Evolutionary conservation across 2,113 vertebrate genomes (phyloP).

Genomic region (Muscicapa adusta): DNA sequence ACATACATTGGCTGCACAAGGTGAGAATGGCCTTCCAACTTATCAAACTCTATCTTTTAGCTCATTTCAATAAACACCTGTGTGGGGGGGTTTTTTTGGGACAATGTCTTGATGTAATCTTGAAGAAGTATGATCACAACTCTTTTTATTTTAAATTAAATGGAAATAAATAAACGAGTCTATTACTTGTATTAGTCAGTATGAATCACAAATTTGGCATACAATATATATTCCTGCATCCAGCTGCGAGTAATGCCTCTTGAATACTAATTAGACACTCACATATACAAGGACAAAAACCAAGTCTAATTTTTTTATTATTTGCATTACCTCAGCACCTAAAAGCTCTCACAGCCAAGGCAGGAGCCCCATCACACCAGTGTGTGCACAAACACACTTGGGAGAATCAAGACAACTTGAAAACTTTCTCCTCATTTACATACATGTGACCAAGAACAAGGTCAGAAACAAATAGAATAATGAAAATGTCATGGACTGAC

Average conservation of each 20-base stretch:
- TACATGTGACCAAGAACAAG: background rate
- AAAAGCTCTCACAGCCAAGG: background rate
- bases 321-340: background rate
- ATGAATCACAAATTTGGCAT: background rate
- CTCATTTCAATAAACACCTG: background rate
- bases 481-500: background rate
- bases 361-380: background rate
- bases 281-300: background rate
- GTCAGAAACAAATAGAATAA: background rate
- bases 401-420: background rate
- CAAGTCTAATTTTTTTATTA: background rate
- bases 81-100: background rate
- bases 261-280: constrained; percentile 23
- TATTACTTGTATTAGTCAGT: constrained; percentile 11
- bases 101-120: background rate
- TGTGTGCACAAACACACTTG: background rate
- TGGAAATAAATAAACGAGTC: constrained; percentile 21
- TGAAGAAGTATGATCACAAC: background rate
- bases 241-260: background rate
- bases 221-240: background rate
- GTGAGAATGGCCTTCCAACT: background rate
- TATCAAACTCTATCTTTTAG: background rate
- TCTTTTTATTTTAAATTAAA: constrained; percentile 37
- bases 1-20: constrained; percentile 21
- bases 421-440: background rate